These are phyloP conservation scores for Trilocha varians DNA, from an alignment of 2,888 invertebrate genomes.

Conservation along the genomic window DNA sequence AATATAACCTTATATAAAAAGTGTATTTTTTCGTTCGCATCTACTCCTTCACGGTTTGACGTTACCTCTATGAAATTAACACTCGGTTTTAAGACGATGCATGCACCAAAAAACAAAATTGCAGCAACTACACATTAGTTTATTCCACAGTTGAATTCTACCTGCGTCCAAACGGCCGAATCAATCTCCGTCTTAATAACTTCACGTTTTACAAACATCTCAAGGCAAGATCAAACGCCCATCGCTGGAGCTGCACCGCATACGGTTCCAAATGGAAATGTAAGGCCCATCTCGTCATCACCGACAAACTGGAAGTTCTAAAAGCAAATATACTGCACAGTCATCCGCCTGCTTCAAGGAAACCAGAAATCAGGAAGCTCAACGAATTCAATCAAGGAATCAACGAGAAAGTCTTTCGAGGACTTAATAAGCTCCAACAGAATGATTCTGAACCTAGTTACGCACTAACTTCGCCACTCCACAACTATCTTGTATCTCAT, in stretches of 20 bases:
- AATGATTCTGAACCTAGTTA: conserved; percentile 8
- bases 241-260: conserved; percentile 59
- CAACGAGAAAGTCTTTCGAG: background rate
- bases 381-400: conserved; percentile 14
- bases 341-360: conserved; percentile 40
- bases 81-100: background rate
- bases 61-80: no score
- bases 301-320: conserved; percentile 50
- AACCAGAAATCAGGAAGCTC: conserved; percentile 15
- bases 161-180: conserved; percentile 51
- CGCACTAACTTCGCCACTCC: conserved; percentile 34
- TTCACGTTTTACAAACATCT: conserved; percentile 60
- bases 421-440: conserved; percentile 1
- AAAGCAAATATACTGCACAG: conserved; percentile 49
- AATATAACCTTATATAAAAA: no score
- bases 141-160: conserved; percentile 43
- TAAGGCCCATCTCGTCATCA: conserved; percentile 55
- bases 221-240: conserved; percentile 48
- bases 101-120: background rate
- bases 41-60: no score
- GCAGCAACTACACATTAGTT: background rate
- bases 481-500: conserved; percentile 51
- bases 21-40: no score
- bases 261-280: conserved; percentile 59
- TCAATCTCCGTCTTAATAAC: conserved; percentile 55